Base-by-base conservation (phyloP, 2,888 invertebrate genomes). In the Operophtera brumata region DNA sequence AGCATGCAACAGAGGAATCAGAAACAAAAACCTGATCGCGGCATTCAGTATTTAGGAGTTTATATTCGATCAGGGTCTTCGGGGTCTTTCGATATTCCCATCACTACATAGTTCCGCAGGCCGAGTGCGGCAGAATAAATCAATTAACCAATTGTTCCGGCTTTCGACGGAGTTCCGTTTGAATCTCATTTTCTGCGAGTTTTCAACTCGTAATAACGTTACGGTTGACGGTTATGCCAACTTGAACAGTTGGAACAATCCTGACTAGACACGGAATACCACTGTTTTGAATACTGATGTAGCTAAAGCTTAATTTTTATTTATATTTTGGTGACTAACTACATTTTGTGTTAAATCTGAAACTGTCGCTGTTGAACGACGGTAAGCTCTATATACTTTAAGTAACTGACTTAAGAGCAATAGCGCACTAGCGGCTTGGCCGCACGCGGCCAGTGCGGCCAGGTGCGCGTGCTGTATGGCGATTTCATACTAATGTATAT, bases 121-220 rank as follows among this genome's bases (percentile, higher is more conserved):
- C 28, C 51, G 41, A 51, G 51, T 42, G 54, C 54, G 58, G 44
- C 40, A 51, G 47, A 59, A 59, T 59, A 52, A 55, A 59, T 59
- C 55, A 59, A 59, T 55, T 59, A 59, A 55, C 25, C 54, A 52
- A 52, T 55, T 58, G 58, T 58, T 46, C 44, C 46, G 46, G 53
- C 45, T 45, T 37, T 44, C 45, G 12, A 35, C 34, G 6, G 40
- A 52, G 48, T 52, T 47, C 44, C 51, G 41, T 40, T 47, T 48
- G 48, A 45, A 53, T 52, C 43, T 45, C 25, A 42, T 53, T 57
- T 52, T 32, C 51, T 20, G 41, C 32, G 44, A 52, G 56, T 57
- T 57, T 45, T 48, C 47, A 45, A 57, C 52, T 46, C 37, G 52
- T 48, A 48, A 57, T 57, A 48, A 52, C 45, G 52, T 57, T 49